Evolutionary conservation across 1,140 invertebrate genomes (phyloP), one percentile per base, ranked within the genome.

Genomic region (Calliphora vicina): DNA sequence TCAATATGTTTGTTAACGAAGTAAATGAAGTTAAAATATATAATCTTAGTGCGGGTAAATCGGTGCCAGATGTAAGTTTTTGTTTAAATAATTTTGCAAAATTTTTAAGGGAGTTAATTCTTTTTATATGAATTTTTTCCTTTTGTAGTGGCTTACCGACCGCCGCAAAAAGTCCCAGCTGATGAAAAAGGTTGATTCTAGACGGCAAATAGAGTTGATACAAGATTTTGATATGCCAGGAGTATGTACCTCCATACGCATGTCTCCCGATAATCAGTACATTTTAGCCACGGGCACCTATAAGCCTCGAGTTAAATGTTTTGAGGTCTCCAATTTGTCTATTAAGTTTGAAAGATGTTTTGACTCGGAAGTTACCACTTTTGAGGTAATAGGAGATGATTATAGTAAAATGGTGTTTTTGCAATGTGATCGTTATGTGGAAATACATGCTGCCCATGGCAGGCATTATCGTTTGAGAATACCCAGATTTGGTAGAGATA

Each of bases 191-290:
- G 94, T 96, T 76, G 97, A 98, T 89, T 93, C 99, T 50, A 93
- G 97, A 84, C 93, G 95, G 85, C 92, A 97, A 87, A 99, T 99
- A 85, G 97, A 99, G 91, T 93, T 99, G 20, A 97, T 99, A 86
- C 99, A 99, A 92, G 99, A 99, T 90, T 99, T 99, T 94, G 97
- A 99, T 85, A 99, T 99, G 99, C 99, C 99, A 82, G 97, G 94
- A 83, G 92, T 99, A 1, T 98, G 97, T 88, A 96, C 94, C 57
- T 94, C 93, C 61, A 93, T 99, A 67, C 93, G 94, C 90, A 93
- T 97, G 73, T 97, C 98, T n/a, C 94, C 93, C 87, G 98, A 99
- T 94, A 95, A 96, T 26, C 95, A 99, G 84, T 99, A 97, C 90
- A 95, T 99, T 84, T 92, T 99, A 85, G 96, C 96, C 26, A 96